Percentiles rank a stretch among this genome's conserved stretches.
Conservation (phyloP, 1,140 invertebrate species). For the Artemia franciscana region DNA sequence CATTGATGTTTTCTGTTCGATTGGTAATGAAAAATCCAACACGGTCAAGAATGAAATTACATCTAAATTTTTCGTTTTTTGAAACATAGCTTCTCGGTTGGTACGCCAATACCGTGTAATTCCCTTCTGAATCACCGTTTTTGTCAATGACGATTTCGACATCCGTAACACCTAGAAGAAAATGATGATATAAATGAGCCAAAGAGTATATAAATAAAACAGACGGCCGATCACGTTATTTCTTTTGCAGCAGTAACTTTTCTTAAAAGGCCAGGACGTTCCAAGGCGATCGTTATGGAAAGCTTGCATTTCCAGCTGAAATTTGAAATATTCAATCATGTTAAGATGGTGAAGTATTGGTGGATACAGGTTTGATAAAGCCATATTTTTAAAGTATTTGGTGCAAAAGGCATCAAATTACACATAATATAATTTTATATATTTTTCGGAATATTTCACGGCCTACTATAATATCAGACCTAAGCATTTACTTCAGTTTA, state of each 20-base stretch:
- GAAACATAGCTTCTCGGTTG: constrained; percentile 21
- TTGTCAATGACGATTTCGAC: constrained; percentile 68
- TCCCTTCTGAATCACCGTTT: constrained; percentile 84
- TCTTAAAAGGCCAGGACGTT: no score
- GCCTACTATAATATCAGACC: no score
- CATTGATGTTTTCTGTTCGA: background rate
- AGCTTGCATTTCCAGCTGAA: no score
- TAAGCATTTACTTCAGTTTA: no score
- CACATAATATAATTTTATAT: no score
- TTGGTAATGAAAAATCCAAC: constrained; percentile 1
- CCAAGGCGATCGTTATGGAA: no score
- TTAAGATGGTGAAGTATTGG: no score
- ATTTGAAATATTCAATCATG: no score
- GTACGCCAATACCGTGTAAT: constrained; percentile 73
- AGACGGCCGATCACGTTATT: background rate
- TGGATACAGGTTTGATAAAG: no score
- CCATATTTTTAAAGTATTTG: no score
- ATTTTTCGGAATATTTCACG: no score
- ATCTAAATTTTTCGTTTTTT: background rate
- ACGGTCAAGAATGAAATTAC: constrained; percentile 4
- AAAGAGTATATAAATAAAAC: background rate
- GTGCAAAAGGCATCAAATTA: no score
- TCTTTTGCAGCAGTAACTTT: background rate
- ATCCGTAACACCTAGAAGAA: constrained; percentile 58
- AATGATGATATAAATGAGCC: background rate